Evolutionary conservation across 2,888 invertebrate species (phyloP).

Genomic region (Phrixothrix hirtus): DNA sequence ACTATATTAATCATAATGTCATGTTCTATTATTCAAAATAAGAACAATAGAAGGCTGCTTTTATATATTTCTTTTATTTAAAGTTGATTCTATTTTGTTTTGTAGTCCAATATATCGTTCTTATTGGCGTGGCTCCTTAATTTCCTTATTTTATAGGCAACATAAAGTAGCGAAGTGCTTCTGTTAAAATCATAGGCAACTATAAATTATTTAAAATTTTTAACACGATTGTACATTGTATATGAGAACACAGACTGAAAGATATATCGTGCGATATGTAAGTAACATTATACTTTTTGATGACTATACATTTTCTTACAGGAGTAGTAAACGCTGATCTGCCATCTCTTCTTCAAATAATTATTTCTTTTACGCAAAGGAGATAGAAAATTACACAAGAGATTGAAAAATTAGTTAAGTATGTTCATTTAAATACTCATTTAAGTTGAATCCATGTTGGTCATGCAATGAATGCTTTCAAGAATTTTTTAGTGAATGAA

Average conservation of each 20-base stretch:
- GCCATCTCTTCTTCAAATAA: constrained; percentile 7
- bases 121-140: not conserved
- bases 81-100: constrained; percentile 7
- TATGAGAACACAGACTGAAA: constrained; percentile 16
- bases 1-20: constrained; percentile 56
- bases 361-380: constrained; percentile 4
- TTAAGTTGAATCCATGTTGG: too few relatives aligned
- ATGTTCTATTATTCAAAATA: constrained; percentile 54
- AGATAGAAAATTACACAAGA: too few relatives aligned
- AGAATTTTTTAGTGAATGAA: too few relatives aligned
- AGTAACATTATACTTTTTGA: constrained; percentile 21
- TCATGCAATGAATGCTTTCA: too few relatives aligned
- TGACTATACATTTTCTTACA: constrained; percentile 15
- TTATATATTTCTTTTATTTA: constrained; percentile 26
- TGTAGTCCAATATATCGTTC: not conserved
- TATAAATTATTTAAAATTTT: constrained; percentile 14
- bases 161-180: constrained; percentile 5
- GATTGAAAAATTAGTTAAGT: too few relatives aligned
- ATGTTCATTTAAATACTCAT: too few relatives aligned
- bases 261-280: constrained; percentile 16
- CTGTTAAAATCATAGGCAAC: constrained; percentile 6
- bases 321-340: constrained; percentile 15
- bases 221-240: constrained; percentile 17
- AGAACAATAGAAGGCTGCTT: constrained; percentile 41
- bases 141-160: not conserved